phyloP scores from a whole-genome alignment of 2,888 invertebrate genomes.

The Arrhopalites spinosus region DNA sequence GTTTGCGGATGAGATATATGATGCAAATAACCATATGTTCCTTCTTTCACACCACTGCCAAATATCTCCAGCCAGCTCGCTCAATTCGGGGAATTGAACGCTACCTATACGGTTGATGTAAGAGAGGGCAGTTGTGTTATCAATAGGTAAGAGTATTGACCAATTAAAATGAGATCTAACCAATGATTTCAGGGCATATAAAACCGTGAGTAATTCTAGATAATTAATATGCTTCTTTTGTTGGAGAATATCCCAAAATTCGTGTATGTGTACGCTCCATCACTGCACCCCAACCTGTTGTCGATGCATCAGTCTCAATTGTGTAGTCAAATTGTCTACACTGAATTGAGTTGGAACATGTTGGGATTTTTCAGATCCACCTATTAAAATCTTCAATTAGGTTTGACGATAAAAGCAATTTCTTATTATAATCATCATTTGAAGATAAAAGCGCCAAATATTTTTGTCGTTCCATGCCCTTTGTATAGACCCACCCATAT shows the following conservation, averaged over 20 bases:
- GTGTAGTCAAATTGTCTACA: background rate
- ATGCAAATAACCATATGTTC: no score
- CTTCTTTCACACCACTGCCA: no score
- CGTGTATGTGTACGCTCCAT: background rate
- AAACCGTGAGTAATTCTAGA: conserved; percentile 34
- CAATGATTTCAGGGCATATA: conserved; percentile 13
- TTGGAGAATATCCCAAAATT: conserved; percentile 10
- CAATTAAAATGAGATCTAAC: background rate
- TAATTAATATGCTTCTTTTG: background rate
- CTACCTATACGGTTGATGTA: conserved; percentile 42
- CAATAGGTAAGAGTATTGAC: background rate
- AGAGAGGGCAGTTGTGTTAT: conserved; percentile 22
- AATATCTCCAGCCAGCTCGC: conserved; percentile 30
- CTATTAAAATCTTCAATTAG: background rate
- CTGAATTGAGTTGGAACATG: background rate
- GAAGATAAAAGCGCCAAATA: background rate
- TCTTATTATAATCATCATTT: background rate
- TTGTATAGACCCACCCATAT: conserved; percentile 34
- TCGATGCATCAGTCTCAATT: conserved; percentile 36
- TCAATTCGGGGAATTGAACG: background rate
- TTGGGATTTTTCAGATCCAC: background rate
- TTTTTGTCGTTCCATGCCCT: conserved; percentile 33
- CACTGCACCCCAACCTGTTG: conserved; percentile 34
- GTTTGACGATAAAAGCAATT: background rate
- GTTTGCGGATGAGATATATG: conserved; percentile 9